A percentile compares a stretch with the other conserved stretches of the same genome.
Evolutionary conservation across 2,888 invertebrate genomes (phyloP).

Genomic region (Teleogryllus oceanicus): DNA sequence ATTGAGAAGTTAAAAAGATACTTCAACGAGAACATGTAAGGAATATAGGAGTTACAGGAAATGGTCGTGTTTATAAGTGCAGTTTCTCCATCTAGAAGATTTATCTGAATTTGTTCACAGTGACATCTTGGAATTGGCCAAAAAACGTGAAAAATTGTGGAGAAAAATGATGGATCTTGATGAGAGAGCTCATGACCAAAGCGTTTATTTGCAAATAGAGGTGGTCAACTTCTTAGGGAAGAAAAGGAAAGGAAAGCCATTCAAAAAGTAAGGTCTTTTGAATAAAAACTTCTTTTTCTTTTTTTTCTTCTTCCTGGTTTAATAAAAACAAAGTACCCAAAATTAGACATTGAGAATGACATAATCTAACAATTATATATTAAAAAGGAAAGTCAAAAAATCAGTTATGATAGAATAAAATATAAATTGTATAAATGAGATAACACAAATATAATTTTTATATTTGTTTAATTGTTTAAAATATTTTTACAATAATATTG

Average conservation of each 20-base stretch:
- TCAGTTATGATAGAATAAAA: too few species aligned
- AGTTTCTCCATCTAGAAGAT: background rate
- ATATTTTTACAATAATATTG: too few species aligned
- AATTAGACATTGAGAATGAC: too few species aligned
- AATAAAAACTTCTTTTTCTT: too few species aligned
- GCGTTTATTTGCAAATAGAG: constrained; percentile 75
- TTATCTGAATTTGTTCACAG: constrained; percentile 45
- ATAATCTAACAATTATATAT: too few species aligned
- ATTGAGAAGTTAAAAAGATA: constrained; percentile 63
- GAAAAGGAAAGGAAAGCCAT: constrained; percentile 82
- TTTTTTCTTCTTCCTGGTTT: too few species aligned
- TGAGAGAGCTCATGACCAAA: constrained; percentile 70
- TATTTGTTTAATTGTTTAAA: too few species aligned
- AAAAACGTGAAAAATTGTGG: constrained; percentile 68
- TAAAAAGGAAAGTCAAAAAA: too few species aligned
- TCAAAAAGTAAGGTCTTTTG: constrained; percentile 48
- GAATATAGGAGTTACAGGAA: too few species aligned
- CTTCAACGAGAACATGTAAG: constrained; percentile 63
- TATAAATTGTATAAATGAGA: too few species aligned
- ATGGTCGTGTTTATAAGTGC: background rate
- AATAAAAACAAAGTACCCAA: too few species aligned
- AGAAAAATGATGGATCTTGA: constrained; percentile 72
- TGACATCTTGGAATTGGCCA: constrained; percentile 62
- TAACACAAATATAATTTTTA: too few species aligned
- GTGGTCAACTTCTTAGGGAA: constrained; percentile 78